Base-by-base conservation (phyloP, 2,888 invertebrate species). In the Mesoligia furuncula region DNA sequence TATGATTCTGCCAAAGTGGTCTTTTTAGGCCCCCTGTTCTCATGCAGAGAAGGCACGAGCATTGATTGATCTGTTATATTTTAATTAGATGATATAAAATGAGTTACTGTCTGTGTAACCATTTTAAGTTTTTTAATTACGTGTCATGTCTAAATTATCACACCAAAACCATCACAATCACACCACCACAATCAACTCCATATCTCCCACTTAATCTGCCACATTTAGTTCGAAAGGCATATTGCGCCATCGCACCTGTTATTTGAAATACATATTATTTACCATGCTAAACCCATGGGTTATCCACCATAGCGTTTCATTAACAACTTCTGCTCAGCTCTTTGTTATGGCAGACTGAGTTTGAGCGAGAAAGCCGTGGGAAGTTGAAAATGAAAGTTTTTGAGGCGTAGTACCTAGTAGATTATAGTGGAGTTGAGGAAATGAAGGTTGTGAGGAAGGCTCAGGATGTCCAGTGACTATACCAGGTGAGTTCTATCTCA, bases 261-360 rank as follows among this genome's bases (percentile, higher is more conserved):
- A 94, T 95, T 94, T 93, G 70, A 91, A 93, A 94, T 93, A 90
- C 91, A 90, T 94, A 93, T 95, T 91, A 95, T 95, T 95, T 93
- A 91, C 90, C 83, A 80, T 81, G 9, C 68, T 77, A 78, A 81
- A 54, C 76, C 82, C 66, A 83, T 87, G 77, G 73, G 83, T 80
- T 79, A 83, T 85, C 87, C 84, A 84, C 87, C 85, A 87, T 88
- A 80, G 86, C 85, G 85, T 87, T 90, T 90, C 88, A 90, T 89
- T 90, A 88, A 85, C 87, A 85, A 84, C 86, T 84, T 71, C 72
- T 77, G 67, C 82, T 73, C 5, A 62, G 24, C 67, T 67, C 75
- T 87, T 85, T 84, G 92, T 93, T 90, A 93, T 91, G 90, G 86
- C 81, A 77, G 75, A 86, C 75, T 90, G 91, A 85, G 77, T 77